Base-by-base conservation (phyloP, 2,888 invertebrate species). In the Norana najaformis region DNA sequence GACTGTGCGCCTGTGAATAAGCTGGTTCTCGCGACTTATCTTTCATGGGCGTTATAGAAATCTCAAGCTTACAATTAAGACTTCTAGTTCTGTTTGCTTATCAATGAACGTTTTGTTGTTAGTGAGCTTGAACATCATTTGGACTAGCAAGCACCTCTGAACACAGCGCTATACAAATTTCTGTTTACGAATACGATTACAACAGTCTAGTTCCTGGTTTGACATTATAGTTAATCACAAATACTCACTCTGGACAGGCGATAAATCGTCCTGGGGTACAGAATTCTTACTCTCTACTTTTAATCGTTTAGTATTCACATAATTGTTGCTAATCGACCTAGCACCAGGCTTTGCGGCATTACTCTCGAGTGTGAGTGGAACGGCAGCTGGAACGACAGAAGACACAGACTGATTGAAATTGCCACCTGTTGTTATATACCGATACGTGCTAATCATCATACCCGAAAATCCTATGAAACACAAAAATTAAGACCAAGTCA, bases 221-320 rank as follows among this genome's bases (percentile, higher is more conserved):
- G 37, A 85, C 8, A 16, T 34, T 35, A 36, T 3, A 8, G 23
- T 3, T 85, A 85, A 8, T 23, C 35, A 0, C 18, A n/a, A 35
- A 35, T 35, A 85, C 85, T 85, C 36, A 85, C 85, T 85, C 85
- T 85, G 85, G 18, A 85, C 85, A 36, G 20, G 23, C 34, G 85
- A 36, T 37, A 85, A 85, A 37, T 85, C 85, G 34, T 85, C 85
- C 85, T 85, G 85, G 5, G 37, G 69, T n/a, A 69, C 69, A 69
- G 69, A 36, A 85, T 20, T 85, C 85, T 6, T 34, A 3, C 34
- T 18, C 23, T 36, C 34, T 85, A 85, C 35, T 85, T 85, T 85
- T 36, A 35, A 37, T 37, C 85, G 85, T 14, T 85, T 85, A 36
- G 85, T 14, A 37, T 85, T 85, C 85, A 36, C 36, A 85, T 37